These are phyloP conservation scores for Phrynocephalus guinanensis DNA, from an alignment of 2,797 vertebrate genomes.

Conservation along the genomic window DNA sequence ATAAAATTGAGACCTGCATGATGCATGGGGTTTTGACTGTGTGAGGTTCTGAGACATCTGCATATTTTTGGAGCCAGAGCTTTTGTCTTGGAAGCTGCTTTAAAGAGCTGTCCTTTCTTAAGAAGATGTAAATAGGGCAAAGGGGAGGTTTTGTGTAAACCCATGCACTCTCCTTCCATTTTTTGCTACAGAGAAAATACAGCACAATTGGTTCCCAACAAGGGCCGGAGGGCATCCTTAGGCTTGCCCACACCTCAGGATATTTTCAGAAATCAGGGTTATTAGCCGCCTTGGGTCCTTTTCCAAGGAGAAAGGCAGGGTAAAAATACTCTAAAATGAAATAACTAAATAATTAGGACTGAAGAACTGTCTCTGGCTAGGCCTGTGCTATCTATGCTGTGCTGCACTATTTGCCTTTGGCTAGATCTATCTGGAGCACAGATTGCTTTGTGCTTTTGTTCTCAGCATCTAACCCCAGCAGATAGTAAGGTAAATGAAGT, in stretches of 20 bases:
- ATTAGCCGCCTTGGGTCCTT: not conserved
- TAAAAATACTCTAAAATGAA: too few relatives aligned
- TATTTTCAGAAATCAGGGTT: not conserved
- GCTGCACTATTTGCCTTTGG: too few relatives aligned
- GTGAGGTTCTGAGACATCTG: too few relatives aligned
- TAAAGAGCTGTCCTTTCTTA: not conserved
- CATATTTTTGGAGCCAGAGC: not conserved
- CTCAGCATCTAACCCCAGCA: not conserved
- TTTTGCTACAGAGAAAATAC: too few relatives aligned
- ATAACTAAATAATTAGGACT: too few relatives aligned
- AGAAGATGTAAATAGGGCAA: not conserved
- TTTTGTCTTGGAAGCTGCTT: too few relatives aligned
- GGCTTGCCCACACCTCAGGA: too few relatives aligned
- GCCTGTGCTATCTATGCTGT: not conserved
- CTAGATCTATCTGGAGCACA: not conserved
- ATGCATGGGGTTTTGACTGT: not conserved
- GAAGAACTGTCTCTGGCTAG: not conserved
- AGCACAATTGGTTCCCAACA: not conserved
- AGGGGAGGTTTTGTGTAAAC: not conserved
- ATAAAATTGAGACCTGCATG: not conserved
- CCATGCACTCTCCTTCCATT: not conserved
- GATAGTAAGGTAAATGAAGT: not conserved
- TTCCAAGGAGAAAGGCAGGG: too few relatives aligned
- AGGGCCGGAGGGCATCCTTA: not conserved
- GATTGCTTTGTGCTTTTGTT: not conserved